Conservation (phyloP, 2,888 invertebrate genomes). For the Dioctria rufipes region DNA sequence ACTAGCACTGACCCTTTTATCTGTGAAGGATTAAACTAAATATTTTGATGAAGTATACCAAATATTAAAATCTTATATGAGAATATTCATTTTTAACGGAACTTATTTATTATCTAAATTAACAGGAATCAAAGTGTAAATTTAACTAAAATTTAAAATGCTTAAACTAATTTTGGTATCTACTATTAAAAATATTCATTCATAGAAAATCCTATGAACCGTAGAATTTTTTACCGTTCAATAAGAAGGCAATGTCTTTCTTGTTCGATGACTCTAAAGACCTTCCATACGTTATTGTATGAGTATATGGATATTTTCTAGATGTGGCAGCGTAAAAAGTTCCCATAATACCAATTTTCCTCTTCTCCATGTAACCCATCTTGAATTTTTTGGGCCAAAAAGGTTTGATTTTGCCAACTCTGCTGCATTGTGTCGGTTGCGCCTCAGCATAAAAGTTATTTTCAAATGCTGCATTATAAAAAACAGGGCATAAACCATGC, state of each 20-base stretch:
- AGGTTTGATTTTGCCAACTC: constrained; percentile 34
- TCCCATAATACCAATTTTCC: constrained; percentile 59
- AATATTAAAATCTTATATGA: too few species aligned
- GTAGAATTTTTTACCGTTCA: constrained; percentile 17
- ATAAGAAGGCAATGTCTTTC: neutral
- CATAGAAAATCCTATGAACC: too few species aligned
- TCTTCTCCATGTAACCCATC: constrained; percentile 63
- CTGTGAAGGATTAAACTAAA: too few species aligned
- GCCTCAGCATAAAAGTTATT: constrained; percentile 61
- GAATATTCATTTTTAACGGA: too few species aligned
- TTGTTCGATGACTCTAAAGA: constrained; percentile 53
- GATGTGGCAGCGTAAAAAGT: constrained; percentile 61
- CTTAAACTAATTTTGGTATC: too few species aligned
- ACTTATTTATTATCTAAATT: too few species aligned
- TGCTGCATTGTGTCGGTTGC: constrained; percentile 60
- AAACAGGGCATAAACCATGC: constrained; percentile 63
- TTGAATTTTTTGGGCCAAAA: constrained; percentile 60
- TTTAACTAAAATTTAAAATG: too few species aligned
- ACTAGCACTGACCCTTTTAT: too few species aligned
- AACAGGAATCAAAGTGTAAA: too few species aligned
- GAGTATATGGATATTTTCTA: constrained; percentile 59
- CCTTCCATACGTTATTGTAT: too few species aligned
- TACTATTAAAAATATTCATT: too few species aligned
- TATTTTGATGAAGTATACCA: too few species aligned
- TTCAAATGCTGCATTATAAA: constrained; percentile 62